phyloP scores from a whole-genome alignment of 1,140 invertebrate species.

The Drosophila bifasciata region DNA sequence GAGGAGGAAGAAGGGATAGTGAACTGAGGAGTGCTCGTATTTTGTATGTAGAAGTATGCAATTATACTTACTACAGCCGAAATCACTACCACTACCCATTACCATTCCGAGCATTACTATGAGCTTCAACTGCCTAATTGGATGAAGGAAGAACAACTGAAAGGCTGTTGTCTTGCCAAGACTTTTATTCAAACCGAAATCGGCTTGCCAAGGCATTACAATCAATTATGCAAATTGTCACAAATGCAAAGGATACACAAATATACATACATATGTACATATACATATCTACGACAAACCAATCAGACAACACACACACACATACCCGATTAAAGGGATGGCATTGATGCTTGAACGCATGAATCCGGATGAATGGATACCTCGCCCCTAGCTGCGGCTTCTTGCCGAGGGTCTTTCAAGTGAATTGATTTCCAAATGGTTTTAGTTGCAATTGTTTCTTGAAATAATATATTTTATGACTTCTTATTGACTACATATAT shows the following conservation, averaged over 20 bases:
- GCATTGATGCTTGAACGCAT: neutral
- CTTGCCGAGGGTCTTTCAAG: slow-evolving; percentile 20
- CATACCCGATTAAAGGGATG: neutral
- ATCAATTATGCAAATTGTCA: slow-evolving; percentile 41
- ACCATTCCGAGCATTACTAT: no score
- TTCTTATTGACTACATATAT: slow-evolving; percentile 72
- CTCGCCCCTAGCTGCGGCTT: neutral
- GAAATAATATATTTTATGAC: slow-evolving; percentile 73
- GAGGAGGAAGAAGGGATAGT: no score
- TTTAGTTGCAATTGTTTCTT: slow-evolving; percentile 74
- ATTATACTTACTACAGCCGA: no score
- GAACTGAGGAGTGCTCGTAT: no score
- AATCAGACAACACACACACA: neutral
- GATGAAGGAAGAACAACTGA: no score
- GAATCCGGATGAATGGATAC: neutral
- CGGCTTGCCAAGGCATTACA: slow-evolving; percentile 56
- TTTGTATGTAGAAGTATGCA: no score
- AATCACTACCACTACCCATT: no score
- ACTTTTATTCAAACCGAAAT: slow-evolving; percentile 38
- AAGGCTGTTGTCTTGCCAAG: no score
- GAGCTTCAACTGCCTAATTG: no score
- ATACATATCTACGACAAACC: slow-evolving; percentile 1
- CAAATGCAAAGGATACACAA: slow-evolving; percentile 9
- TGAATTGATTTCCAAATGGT: slow-evolving; percentile 70
- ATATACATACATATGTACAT: neutral